Evolutionary conservation across 2,888 invertebrate species (phyloP), one percentile per base, ranked within the genome.

Genomic region (Apamea monoglypha): DNA sequence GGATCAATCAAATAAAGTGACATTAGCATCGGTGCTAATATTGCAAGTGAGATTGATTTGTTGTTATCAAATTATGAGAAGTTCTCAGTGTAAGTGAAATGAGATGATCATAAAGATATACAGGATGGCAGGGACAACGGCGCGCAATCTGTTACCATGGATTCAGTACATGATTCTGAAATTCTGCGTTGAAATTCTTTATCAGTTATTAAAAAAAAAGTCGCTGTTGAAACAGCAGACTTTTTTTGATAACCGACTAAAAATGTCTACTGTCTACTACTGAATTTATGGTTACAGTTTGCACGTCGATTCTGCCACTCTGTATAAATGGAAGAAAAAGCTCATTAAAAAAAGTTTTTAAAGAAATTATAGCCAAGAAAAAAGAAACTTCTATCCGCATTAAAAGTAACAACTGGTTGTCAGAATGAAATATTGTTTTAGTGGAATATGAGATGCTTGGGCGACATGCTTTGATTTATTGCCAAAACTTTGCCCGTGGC

Each of bases 381-480:
- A 56, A 16, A 64, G 5, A 63, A 53, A 16, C 14, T 76, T 59
- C 1, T 61, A 59, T 25, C 16, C 16, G 21, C 18, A 44, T 59
- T 73, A 36, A 78, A 87, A 68, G 64, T 66, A 78, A 68, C 70
- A 76, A 78, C 50, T 86, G 63, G 70, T 16, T 74, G 78, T 61
- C 69, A 75, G 14, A 32, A 80, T 82, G 82, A 84, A 56, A 63
- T 64, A 81, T 85, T 83, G 61, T 78, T 84, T 71, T 10, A 80
- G 81, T 67, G 66, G 53, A 89, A 81, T 76, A 78, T 74, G 88
- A 90, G 83, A 88, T 40, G 88, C 82, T 87, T 81, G 84, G 64
- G 80, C 74, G 80, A 82, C 81, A 82, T 70, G 67, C 76, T 91
- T 91, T 92, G 93, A 93, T 87, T 91, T 84, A 92, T 90, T 89